These are phyloP conservation scores for Spisula subtruncata DNA, from an alignment of 2,888 invertebrate species.

Conservation along the genomic window DNA sequence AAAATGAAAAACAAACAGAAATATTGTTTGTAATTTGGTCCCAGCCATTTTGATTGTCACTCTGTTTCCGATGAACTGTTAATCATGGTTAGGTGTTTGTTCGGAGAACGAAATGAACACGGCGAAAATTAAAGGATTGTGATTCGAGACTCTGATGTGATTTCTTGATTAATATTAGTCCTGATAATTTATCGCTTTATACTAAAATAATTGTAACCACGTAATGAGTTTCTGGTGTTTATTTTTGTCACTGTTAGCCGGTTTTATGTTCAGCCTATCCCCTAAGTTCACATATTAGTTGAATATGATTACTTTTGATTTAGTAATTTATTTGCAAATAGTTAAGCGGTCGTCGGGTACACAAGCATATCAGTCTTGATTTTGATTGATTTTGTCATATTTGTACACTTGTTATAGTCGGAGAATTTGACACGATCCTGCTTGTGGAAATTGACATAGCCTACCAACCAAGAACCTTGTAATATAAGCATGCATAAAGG, in stretches of 20 bases:
- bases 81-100: conserved; percentile 8
- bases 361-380: too few relatives aligned
- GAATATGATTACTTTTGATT: too few relatives aligned
- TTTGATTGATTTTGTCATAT: too few relatives aligned
- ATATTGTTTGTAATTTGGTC: conserved; percentile 9
- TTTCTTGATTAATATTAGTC: conserved; percentile 6
- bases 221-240: not conserved
- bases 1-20: conserved; percentile 33
- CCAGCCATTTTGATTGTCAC: conserved; percentile 14
- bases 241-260: not conserved
- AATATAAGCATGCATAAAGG: too few relatives aligned
- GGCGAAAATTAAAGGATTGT: not conserved
- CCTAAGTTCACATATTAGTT: too few relatives aligned
- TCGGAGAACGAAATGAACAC: not conserved
- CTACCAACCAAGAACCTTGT: too few relatives aligned
- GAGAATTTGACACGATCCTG: too few relatives aligned
- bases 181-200: conserved; percentile 5
- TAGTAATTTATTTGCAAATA: too few relatives aligned
- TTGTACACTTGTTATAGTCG: too few relatives aligned
- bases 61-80: not conserved
- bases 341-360: too few relatives aligned
- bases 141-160: not conserved
- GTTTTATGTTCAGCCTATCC: not conserved
- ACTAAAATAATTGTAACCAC: not conserved
- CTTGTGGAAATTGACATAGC: too few relatives aligned